These are phyloP conservation scores for Streptopelia turtur DNA, from an alignment of 2,797 vertebrate species.

Conservation along the genomic window DNA sequence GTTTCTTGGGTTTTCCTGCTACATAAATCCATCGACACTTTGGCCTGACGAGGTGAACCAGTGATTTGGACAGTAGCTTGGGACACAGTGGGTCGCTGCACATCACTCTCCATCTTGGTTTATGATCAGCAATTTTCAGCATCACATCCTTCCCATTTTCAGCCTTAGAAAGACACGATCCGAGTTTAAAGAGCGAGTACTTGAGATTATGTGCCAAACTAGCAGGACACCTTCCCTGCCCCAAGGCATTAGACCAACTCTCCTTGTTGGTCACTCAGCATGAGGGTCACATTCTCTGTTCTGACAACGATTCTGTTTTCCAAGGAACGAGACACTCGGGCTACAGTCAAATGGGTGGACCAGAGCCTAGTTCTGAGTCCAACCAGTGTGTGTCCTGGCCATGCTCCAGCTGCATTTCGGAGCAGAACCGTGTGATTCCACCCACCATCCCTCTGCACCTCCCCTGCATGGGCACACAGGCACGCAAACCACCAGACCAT, in stretches of 20 bases:
- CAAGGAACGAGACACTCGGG: fast-evolving
- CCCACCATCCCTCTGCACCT: not conserved
- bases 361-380: not conserved
- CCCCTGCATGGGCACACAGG: fast-evolving
- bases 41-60: not conserved
- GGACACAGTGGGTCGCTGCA: not conserved
- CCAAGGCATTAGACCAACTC: not conserved
- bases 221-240: not conserved
- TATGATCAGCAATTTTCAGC: not conserved
- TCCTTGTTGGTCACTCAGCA: not conserved
- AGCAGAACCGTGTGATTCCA: not conserved
- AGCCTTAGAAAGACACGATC: not conserved
- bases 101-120: not conserved
- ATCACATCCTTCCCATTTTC: not conserved
- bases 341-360: not conserved
- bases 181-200: not conserved
- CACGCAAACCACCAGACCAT: fast-evolving
- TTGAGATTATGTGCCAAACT: not conserved
- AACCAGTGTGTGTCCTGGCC: not conserved
- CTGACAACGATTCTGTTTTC: not conserved
- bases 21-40: not conserved
- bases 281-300: not conserved
- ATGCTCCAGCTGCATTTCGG: not conserved
- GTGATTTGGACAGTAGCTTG: not conserved
- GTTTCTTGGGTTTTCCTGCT: not conserved